Evolutionary conservation across 2,888 invertebrate species (phyloP), one percentile per base, ranked within the genome.

Genomic region (Smittia aterrima): DNA sequence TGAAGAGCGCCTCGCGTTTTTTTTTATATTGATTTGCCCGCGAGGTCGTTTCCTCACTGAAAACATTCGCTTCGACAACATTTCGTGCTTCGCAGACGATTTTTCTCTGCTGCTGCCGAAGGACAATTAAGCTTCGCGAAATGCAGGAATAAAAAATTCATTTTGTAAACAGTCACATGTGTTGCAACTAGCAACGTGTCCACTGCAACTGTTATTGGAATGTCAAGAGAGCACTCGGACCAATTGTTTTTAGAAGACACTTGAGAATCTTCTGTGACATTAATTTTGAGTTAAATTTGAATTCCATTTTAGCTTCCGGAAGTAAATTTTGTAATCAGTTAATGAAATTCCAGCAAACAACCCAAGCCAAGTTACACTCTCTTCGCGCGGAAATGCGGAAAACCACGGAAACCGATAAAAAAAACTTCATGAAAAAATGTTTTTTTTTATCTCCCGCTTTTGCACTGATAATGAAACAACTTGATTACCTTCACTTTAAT

Each of bases 341-440:
- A 58, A 58, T 58, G 6, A 58, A 47, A 20, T 58, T 58, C 58
- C 58, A 13, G 18, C 58, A 22, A 58, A 22, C 3, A 58, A 6
- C 58, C 58, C 58, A 58, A 58, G 58, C 58, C 58, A 2, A 58
- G n/a, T 58, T 58, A 58, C 58, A 58, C 9, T 58, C 58, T 58
- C 16, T 47, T 40, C 40, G n/a, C 68, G 47, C 68, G 68, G 47
- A 68, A 20, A 47, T 24, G 47, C 13, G 68, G 68, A n/a, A 68
- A 41, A 68, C 41, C 41, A 68, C 41, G 22, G 16, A 66, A 68
- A 68, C 41, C 68, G 22, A 47, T n/a, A n/a, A n/a, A n/a, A n/a
- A n/a, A n/a, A n/a, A n/a, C n/a, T n/a, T n/a, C n/a, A n/a, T n/a
- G n/a, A 20, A 13, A 47, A 68, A 40, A 68, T 13, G 67, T 41